These are phyloP conservation scores for Dorcus hopei DNA, from an alignment of 2,888 invertebrate genomes.

Conservation along the genomic window DNA sequence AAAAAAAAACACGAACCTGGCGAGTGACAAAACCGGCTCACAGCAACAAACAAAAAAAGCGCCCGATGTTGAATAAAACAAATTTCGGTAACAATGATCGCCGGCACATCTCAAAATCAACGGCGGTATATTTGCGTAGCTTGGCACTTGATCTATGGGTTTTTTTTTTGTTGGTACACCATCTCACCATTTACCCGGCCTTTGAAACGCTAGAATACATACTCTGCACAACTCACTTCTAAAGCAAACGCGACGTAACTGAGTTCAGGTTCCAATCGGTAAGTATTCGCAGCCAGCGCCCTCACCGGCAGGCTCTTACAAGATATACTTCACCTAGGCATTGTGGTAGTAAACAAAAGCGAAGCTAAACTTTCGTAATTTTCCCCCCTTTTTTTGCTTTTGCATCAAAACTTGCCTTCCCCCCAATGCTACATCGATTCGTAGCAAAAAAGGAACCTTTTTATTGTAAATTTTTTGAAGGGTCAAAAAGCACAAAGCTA, in stretches of 20 bases:
- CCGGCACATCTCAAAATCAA: background rate
- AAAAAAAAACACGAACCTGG: constrained; percentile 25
- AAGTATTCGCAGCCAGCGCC: constrained; percentile 38
- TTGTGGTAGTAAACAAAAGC: constrained; percentile 9
- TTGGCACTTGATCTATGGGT: background rate
- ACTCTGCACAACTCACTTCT: constrained; percentile 22
- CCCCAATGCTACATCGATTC: no score
- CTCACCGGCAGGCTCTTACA: constrained; percentile 26
- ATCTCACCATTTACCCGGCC: constrained; percentile 1
- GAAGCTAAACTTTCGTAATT: background rate
- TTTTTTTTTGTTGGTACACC: constrained; percentile 1
- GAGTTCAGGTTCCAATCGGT: constrained; percentile 31
- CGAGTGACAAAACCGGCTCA: constrained; percentile 42
- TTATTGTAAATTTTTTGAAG: no score
- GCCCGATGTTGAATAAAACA: background rate
- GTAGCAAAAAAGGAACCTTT: no score
- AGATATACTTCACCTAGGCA: constrained; percentile 5
- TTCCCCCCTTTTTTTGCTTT: background rate
- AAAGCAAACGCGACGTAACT: constrained; percentile 31
- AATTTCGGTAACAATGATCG: background rate
- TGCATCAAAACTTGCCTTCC: no score
- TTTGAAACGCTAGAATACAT: background rate
- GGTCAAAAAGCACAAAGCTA: no score
- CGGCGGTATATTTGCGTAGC: background rate
- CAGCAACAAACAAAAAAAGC: constrained; percentile 17